Evolutionary conservation across 2,113 vertebrate genomes (phyloP).

Genomic region (Mesembrinibis cayennensis): DNA sequence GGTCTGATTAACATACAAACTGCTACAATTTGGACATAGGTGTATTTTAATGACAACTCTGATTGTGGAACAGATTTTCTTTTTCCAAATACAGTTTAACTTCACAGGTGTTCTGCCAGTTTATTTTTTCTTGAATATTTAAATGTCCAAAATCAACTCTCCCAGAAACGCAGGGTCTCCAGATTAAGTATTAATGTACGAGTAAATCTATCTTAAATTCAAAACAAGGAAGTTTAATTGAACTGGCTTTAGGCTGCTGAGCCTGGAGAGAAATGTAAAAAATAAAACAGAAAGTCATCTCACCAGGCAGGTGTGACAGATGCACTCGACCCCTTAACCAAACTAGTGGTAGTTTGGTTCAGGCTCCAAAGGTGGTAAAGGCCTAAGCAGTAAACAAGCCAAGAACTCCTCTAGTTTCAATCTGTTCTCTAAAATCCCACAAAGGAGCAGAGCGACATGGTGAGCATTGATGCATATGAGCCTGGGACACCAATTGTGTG

Average conservation of each 20-base stretch:
- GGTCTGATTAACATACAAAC: background rate
- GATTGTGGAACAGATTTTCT: background rate
- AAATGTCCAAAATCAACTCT: background rate
- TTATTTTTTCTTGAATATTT: background rate
- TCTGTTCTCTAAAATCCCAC: too few relatives aligned
- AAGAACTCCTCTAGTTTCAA: background rate
- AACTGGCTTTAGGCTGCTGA: background rate
- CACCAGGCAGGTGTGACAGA: background rate
- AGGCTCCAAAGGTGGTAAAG: background rate
- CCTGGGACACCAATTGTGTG: too few relatives aligned
- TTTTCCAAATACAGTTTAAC: background rate
- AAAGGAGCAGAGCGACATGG: background rate
- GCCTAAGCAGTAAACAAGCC: background rate
- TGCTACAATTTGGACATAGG: background rate
- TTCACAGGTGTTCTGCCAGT: background rate
- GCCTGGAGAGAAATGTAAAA: background rate
- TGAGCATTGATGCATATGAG: background rate
- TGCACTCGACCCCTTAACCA: background rate
- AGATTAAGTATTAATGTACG: background rate
- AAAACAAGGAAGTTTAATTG: constrained; percentile 14
- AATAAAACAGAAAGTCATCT: background rate
- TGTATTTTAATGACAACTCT: background rate
- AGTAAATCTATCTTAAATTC: constrained; percentile 45
- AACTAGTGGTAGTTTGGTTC: background rate
- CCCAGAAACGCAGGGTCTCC: background rate